A percentile compares a stretch with the other conserved stretches of the same genome.
Evolutionary conservation across 2,797 vertebrate species (phyloP).

Genomic region (Acipenser oxyrinchus): DNA sequence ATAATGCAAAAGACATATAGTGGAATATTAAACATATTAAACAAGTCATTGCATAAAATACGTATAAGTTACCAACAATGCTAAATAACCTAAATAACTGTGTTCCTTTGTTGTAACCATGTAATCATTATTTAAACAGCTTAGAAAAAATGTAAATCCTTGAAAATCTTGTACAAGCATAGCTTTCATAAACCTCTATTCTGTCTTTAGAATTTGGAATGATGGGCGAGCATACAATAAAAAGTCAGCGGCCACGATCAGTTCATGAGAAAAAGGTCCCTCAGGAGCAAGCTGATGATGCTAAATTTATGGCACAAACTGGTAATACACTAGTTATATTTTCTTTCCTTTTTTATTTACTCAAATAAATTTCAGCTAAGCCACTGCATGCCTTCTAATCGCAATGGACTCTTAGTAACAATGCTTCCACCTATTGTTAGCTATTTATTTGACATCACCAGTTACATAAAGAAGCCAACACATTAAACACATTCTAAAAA

Average conservation of each 20-base stretch:
- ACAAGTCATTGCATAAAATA: too few species aligned
- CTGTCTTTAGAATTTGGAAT: slow-evolving; percentile 99
- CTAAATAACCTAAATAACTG: slow-evolving; percentile 46
- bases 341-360: slow-evolving; percentile 71
- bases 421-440: slow-evolving; percentile 49
- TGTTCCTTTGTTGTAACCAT: slow-evolving; percentile 71
- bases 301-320: slow-evolving; percentile 99
- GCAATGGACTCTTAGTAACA: slow-evolving; percentile 69
- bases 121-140: slow-evolving; percentile 49
- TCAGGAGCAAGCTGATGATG: slow-evolving; percentile 99
- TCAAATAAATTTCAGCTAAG: slow-evolving; percentile 84
- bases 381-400: slow-evolving; percentile 95
- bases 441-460: slow-evolving; percentile 67
- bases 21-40: too few species aligned
- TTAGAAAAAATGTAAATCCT: slow-evolving; percentile 58
- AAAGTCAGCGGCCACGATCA: slow-evolving; percentile 99
- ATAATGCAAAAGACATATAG: too few species aligned
- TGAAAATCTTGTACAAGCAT: slow-evolving; percentile 58
- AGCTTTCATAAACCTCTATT: slow-evolving; percentile 99
- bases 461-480: slow-evolving; percentile 68
- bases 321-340: slow-evolving; percentile 99
- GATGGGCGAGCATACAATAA: slow-evolving; percentile 99
- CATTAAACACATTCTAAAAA: slow-evolving; percentile 31
- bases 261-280: slow-evolving; percentile 99
- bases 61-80: slow-evolving; percentile 62